Base-by-base conservation (phyloP, 1,140 invertebrate genomes). In the Heliconius eleuchia region DNA sequence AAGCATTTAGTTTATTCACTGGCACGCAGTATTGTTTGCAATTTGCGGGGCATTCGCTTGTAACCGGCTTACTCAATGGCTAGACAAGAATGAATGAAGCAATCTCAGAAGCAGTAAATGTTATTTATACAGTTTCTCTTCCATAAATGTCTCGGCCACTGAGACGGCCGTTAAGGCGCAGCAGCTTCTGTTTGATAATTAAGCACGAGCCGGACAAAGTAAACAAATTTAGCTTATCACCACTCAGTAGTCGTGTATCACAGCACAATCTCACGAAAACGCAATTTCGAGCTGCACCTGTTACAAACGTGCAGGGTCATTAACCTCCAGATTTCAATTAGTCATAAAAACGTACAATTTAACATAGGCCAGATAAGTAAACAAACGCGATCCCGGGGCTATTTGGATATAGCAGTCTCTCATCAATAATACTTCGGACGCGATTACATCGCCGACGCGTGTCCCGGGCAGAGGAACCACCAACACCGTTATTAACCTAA, bases 401-500 rank as follows among this genome's bases (percentile, higher is more conserved):
- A 92, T 94, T 93, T 92, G 91, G 87, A 87, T 91, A 89, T 89
- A 82, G 88, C 83, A 80, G 83, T 76, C 88, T 89, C 89, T 92
- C 91, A 94, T 94, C 92, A 94, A 92, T 92, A 92, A 92, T 87
- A 87, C 86, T 91, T 90, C 87, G 87, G 80, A 83, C 85, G 86
- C 87, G 92, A 93, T 93, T 89, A 87, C 90, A 93, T 93, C 91
- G 86, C 85, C 83, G 85, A 90, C 90, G 89, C 90, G 92, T 92
- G 91, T 93, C 89, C 85, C 87, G 85, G 85, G 87, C 85, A 86
- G 89, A 90, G 81, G 86, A 88, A 89, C 91, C 85, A 84, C 91
- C 86, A 88, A 94, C 91, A 91, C 91, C 89, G 91, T 93, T 93
- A 94, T 94, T 94, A 94, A 92, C 86, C 89, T 82, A 77, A 75